Evolutionary conservation across 2,888 invertebrate species (phyloP), one percentile per base, ranked within the genome.

Genomic region (Microctonus aethiopoides): DNA sequence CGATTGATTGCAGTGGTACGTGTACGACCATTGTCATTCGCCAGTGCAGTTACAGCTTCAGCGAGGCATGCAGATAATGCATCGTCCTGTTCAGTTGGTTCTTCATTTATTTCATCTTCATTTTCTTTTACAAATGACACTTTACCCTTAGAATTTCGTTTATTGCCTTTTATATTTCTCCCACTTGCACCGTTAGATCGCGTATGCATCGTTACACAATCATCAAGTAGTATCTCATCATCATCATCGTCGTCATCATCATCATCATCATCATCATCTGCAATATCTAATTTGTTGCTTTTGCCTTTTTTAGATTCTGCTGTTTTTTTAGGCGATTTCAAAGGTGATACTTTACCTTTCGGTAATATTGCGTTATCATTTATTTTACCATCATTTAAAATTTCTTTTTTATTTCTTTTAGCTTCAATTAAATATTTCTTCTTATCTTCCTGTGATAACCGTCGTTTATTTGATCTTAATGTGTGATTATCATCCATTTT

Each of bases 41-140:
- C 80, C 63, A 87, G 80, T 56, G 85, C 87, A 52, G 80, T 83
- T 22, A 83, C 87, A 34, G 85, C 83, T 72, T 86, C 86, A 34
- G 87, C 86, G 56, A 87, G 78, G 74, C 85, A 86, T 26, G 80
- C 83, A 13, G 86, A 83, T 62, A 87, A 73, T 72, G 84, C 84
- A 41, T 76, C 77, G 65, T 75, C 65, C 11, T 65, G 20, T 16
- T 65, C 65, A 10, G 65, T 65, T 6, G 56, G 56, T 16, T 65
- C 65, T 10, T 65, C 65, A 20, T 41, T 29, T 6, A 26, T 6
- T 13, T 65, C 73, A 34, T 75, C 59, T 16, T 79, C 77, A 57
- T 57, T 75, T 13, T 73, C 74, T 65, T 77, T 82, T 51, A 75
- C 76, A 72, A 80, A 79, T 22, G 76, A 76, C 11, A 79, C 77